phyloP scores from a whole-genome alignment of 2,888 invertebrate species.

The Cantharis lateralis region DNA sequence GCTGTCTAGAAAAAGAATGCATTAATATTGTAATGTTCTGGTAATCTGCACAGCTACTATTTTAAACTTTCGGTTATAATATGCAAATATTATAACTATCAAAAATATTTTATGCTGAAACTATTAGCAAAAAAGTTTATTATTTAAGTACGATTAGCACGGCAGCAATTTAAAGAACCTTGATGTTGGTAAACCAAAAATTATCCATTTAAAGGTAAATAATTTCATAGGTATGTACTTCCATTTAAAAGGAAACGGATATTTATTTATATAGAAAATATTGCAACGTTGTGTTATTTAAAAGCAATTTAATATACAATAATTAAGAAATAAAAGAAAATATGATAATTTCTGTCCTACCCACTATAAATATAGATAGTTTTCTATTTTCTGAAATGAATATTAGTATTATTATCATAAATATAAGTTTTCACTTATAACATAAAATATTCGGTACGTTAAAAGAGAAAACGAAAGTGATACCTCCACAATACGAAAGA shows the following conservation, averaged over 20 bases:
- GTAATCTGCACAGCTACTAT: not conserved
- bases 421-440: not conserved
- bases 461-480: not conserved
- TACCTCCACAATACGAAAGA: not conserved
- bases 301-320: not conserved
- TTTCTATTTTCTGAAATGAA: not conserved
- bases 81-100: not conserved
- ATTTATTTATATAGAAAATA: not conserved
- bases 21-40: not conserved
- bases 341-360: not conserved
- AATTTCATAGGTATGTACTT: not conserved
- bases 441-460: not conserved
- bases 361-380: not conserved
- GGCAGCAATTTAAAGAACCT: not conserved
- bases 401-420: not conserved
- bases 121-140: not conserved
- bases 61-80: not conserved
- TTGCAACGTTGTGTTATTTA: not conserved
- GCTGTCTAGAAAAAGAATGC: not conserved
- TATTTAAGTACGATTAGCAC: not conserved
- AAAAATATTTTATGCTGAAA: not conserved
- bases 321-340: not conserved
- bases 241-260: not conserved
- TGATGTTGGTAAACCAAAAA: not conserved
- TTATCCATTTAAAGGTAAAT: not conserved